Evolutionary conservation across 1,140 invertebrate genomes (phyloP).

Genomic region (Paramacrobiotus metropolitanus): DNA sequence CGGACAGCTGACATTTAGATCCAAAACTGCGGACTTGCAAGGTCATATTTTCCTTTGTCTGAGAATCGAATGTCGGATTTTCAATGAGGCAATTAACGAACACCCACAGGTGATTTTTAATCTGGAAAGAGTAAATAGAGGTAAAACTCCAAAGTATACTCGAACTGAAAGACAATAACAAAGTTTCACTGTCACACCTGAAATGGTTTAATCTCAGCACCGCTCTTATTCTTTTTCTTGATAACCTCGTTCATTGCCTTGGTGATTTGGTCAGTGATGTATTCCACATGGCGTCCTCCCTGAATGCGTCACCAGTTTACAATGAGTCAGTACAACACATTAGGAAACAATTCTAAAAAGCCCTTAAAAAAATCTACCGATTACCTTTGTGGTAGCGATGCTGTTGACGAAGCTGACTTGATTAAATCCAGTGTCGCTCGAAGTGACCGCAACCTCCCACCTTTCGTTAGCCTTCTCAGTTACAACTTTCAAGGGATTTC

Average conservation of each 20-base stretch:
- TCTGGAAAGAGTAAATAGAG: constrained; percentile 31
- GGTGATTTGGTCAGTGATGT: constrained; percentile 61
- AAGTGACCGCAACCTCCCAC: constrained; percentile 84
- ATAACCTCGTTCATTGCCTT: constrained; percentile 71
- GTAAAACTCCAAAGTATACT: not conserved
- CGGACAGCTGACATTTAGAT: constrained; percentile 64
- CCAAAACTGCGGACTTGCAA: constrained; percentile 81
- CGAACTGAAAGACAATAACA: not conserved
- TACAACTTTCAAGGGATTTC: constrained; percentile 39
- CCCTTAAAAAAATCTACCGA: constrained; percentile 7
- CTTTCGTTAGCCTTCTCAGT: constrained; percentile 54
- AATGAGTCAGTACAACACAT: too few relatives aligned
- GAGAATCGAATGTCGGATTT: constrained; percentile 97
- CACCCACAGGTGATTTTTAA: constrained; percentile 92
- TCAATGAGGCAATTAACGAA: constrained; percentile 97
- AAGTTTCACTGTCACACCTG: not conserved
- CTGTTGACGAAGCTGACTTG: constrained; percentile 99
- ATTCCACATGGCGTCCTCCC: constrained; percentile 91
- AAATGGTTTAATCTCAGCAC: constrained; percentile 48
- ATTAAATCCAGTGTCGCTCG: constrained; percentile 68
- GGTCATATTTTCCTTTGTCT: constrained; percentile 99
- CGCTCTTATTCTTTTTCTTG: constrained; percentile 67
- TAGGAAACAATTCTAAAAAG: not conserved
- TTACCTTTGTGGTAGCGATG: constrained; percentile 85
- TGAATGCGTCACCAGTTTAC: too few relatives aligned